These are phyloP conservation scores for Crotalus horridus DNA, from an alignment of 2,113 vertebrate species.

Conservation along the genomic window DNA sequence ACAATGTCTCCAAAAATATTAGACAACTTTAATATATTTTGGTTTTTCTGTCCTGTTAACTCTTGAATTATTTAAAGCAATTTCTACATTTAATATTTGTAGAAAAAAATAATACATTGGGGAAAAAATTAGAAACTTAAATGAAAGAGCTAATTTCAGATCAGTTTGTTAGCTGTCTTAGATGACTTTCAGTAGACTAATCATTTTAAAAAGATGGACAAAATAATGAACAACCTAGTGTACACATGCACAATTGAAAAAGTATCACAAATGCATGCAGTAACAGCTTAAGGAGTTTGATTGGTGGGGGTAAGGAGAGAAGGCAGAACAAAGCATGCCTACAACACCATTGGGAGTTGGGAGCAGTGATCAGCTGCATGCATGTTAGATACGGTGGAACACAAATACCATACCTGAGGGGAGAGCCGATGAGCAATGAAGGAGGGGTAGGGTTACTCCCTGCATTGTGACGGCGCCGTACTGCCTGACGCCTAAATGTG, in stretches of 20 bases:
- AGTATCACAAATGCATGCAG: slow-evolving; percentile 73
- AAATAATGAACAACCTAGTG: slow-evolving; percentile 54
- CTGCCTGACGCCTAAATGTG: slow-evolving; percentile 98
- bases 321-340: slow-evolving; percentile 53
- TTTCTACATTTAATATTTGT: neutral
- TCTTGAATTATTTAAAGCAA: neutral
- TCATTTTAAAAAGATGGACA: slow-evolving; percentile 23
- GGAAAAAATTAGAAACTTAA: neutral
- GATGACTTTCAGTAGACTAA: slow-evolving; percentile 43
- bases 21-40: neutral
- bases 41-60: neutral
- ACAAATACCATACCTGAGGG: slow-evolving; percentile 90
- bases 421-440: slow-evolving; percentile 96
- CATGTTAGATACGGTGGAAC: slow-evolving; percentile 73
- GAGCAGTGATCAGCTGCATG: slow-evolving; percentile 64
- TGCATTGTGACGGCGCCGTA: slow-evolving; percentile 97
- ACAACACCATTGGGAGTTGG: slow-evolving; percentile 48
- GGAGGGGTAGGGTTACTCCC: slow-evolving; percentile 98
- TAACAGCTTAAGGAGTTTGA: slow-evolving; percentile 59
- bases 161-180: slow-evolving; percentile 38
- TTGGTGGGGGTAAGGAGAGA: slow-evolving; percentile 33
- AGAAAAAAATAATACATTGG: neutral
- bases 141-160: slow-evolving; percentile 20
- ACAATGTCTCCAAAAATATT: neutral
- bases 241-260: slow-evolving; percentile 71